Percentiles rank a stretch among this genome's conserved stretches.
Conservation (phyloP, 2,797 vertebrate species). For the Crax fasciolata region DNA sequence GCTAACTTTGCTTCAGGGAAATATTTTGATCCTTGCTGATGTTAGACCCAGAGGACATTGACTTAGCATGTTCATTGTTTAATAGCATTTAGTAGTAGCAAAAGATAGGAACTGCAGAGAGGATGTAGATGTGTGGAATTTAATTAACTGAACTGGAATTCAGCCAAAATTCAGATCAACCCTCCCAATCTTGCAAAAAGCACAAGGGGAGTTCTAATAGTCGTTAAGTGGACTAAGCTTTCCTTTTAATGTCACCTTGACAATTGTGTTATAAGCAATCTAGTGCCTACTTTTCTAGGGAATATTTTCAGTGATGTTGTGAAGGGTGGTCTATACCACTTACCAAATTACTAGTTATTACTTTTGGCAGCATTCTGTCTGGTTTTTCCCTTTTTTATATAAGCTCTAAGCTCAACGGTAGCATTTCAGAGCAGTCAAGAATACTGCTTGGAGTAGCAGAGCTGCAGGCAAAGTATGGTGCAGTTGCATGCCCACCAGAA, state of each 20-base stretch:
- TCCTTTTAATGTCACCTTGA: slow-evolving; percentile 63
- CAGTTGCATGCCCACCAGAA: slow-evolving; percentile 49
- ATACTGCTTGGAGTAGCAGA: not conserved
- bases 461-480: not conserved
- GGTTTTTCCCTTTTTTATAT: not conserved
- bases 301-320: not conserved
- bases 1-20: not conserved
- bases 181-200: slow-evolving; percentile 24
- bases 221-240: slow-evolving; percentile 25
- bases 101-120: not conserved
- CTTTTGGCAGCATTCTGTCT: not conserved
- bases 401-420: not conserved
- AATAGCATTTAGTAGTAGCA: not conserved
- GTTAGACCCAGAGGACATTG: not conserved
- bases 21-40: not conserved
- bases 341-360: slow-evolving; percentile 10
- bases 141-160: slow-evolving; percentile 47
- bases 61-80: not conserved
- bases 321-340: not conserved
- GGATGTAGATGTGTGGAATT: slow-evolving; percentile 21
- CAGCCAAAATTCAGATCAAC: slow-evolving; percentile 18
- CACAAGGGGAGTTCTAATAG: not conserved
- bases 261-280: slow-evolving; percentile 2
- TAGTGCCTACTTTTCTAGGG: not conserved
- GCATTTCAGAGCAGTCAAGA: not conserved